Evolutionary conservation across 2,797 vertebrate species (phyloP).

Genomic region (Catostomus latipinnis): DNA sequence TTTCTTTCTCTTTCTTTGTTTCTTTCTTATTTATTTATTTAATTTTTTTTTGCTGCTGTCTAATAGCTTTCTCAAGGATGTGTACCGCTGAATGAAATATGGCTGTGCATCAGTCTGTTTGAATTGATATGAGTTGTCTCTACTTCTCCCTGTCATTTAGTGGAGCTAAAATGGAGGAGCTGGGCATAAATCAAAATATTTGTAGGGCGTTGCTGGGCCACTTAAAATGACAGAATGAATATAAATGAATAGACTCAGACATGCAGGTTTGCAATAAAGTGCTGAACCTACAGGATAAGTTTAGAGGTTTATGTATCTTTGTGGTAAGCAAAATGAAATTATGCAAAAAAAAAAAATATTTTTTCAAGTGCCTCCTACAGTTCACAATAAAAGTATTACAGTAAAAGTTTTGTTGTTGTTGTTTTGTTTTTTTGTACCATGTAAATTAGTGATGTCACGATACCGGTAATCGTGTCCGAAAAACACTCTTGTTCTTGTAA

Average conservation of each 20-base stretch:
- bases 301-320: not conserved
- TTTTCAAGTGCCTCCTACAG: not conserved
- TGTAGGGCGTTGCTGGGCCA: conserved; percentile 22
- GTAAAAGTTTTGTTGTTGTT: too few relatives aligned
- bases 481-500: too few relatives aligned
- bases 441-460: too few relatives aligned
- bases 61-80: conserved; percentile 69
- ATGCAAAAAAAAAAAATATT: not conserved
- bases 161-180: conserved; percentile 31
- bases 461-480: too few relatives aligned
- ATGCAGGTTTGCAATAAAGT: not conserved
- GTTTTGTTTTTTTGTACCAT: too few relatives aligned
- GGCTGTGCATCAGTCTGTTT: conserved; percentile 65
- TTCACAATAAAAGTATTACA: not conserved
- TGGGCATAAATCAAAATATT: conserved; percentile 22
- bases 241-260: conserved; percentile 31
- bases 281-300: conserved; percentile 26
- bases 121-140: conserved; percentile 70
- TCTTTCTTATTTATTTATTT: too few relatives aligned
- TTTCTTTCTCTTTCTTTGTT: too few relatives aligned
- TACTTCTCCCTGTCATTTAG: conserved; percentile 56
- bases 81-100: conserved; percentile 67
- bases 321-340: conserved; percentile 9
- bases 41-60: conserved; percentile 66
- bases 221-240: conserved; percentile 42